Conservation (phyloP, 2,797 vertebrate species). For the Protonibea diacanthus region DNA sequence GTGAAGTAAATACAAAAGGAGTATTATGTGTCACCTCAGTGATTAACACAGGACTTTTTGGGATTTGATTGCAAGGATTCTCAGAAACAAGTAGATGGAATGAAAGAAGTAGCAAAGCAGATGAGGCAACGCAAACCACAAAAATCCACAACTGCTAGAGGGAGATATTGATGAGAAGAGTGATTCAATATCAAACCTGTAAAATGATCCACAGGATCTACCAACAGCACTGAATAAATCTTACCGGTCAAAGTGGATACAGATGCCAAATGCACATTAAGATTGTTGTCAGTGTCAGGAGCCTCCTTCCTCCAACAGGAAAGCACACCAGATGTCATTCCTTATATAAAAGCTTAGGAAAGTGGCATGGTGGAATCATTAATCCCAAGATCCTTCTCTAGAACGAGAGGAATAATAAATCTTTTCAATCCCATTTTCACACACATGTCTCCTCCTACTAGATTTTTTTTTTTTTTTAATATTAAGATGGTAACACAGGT, state of each 20-base stretch:
- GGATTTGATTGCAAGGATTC: constrained; percentile 47
- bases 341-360: constrained; percentile 42
- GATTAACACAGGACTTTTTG: constrained; percentile 40
- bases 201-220: not conserved
- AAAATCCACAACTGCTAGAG: not conserved
- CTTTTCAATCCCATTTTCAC: constrained; percentile 10
- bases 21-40: constrained; percentile 34
- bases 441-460: not conserved
- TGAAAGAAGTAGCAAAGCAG: not conserved
- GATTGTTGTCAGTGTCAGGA: not conserved
- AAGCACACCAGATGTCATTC: constrained; percentile 47
- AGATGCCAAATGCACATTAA: constrained; percentile 27
- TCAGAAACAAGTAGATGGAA: not conserved
- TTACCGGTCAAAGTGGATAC: not conserved
- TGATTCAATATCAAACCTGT: not conserved
- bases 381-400: constrained; percentile 48
- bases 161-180: too few relatives aligned
- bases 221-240: not conserved
- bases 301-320: constrained; percentile 4
- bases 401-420: constrained; percentile 27
- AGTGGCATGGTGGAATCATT: constrained; percentile 19
- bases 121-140: not conserved
- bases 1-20: constrained; percentile 56
- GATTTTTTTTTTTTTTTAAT: not conserved
- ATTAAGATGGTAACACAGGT: constrained; percentile 4